Evolutionary conservation across 2,888 invertebrate species (phyloP), one percentile per base, ranked within the genome.

Genomic region (Stenodema calcarata): DNA sequence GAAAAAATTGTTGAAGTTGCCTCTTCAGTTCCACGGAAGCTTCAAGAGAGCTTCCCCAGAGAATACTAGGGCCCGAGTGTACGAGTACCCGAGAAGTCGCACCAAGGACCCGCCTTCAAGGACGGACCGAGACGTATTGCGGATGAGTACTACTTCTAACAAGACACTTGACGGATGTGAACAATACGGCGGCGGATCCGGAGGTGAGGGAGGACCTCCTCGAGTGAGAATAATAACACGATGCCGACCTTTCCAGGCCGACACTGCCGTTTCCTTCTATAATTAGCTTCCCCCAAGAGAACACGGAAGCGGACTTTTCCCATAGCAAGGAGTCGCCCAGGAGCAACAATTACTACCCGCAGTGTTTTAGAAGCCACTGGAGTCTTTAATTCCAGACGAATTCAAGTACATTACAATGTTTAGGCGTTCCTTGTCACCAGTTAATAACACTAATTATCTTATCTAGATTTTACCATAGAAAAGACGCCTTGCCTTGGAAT

Each of bases 101-200:
- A 50, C n/a, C 50, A 50, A 50, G 70, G 18, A 27, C 35, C 73
- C 35, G 73, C 30, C 50, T 50, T 80, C 44, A 27, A 80, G 80
- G 18, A 54, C 28, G 80, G 80, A 30, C 80, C 80, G 30, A 27
- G 27, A 44, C 84, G 73, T 84, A 73, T 73, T 84, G 84, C 70
- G 35, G 54, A 69, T 42, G 83, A 73, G 84, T 84, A 28, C 73
- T 73, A 70, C 70, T 69, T 70, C 84, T 84, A 84, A 84, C 84
- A 84, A 73, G 84, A 35, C 73, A 70, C 84, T 84, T 84, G 70
- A 84, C 70, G 84, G 70, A 41, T 70, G 84, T 84, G 84, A 84
- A 84, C 84, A 84, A 84, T 73, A 73, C 23, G 50, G 54, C 27
- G 80, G 35, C 18, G 54, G 28, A 27, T n/a, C 47, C 18, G 28